Conservation (phyloP, 1,140 invertebrate species). For the Heliconius eleuchia region DNA sequence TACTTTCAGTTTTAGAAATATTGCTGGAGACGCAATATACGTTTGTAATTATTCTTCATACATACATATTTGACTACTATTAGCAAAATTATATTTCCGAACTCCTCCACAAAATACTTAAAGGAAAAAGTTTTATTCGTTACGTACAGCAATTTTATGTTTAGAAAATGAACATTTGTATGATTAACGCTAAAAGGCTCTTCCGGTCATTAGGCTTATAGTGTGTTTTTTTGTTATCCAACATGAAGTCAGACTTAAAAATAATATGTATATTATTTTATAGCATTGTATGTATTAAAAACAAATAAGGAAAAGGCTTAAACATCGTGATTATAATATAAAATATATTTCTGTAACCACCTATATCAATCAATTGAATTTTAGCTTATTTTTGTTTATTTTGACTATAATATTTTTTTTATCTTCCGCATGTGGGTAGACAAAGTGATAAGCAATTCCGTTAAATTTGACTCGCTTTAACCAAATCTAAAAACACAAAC, state of each 20-base stretch:
- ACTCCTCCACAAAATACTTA: background rate
- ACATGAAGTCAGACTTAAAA: background rate
- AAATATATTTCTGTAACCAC: background rate
- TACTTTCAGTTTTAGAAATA: too few species aligned
- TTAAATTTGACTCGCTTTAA: too few species aligned
- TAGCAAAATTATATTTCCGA: too few species aligned
- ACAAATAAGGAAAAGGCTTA: background rate
- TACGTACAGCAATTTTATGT: background rate
- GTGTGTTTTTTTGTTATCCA: background rate
- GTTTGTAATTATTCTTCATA: too few species aligned
- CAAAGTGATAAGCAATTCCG: too few species aligned
- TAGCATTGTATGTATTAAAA: background rate
- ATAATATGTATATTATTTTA: background rate
- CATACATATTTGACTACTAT: too few species aligned
- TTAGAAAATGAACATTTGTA: background rate
- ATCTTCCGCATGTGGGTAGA: too few species aligned
- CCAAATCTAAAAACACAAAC: too few species aligned
- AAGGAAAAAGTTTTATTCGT: background rate
- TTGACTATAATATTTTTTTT: too few species aligned
- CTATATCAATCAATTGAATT: background rate
- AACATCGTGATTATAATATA: background rate
- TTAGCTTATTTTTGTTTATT: background rate
- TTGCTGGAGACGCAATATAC: too few species aligned
- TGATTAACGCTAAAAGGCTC: background rate
- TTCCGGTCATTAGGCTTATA: background rate